Percentiles rank a stretch among this genome's conserved stretches.
These are phyloP conservation scores for Mus caroli DNA, from an alignment of 2,797 vertebrate genomes.

Conservation along the genomic window DNA sequence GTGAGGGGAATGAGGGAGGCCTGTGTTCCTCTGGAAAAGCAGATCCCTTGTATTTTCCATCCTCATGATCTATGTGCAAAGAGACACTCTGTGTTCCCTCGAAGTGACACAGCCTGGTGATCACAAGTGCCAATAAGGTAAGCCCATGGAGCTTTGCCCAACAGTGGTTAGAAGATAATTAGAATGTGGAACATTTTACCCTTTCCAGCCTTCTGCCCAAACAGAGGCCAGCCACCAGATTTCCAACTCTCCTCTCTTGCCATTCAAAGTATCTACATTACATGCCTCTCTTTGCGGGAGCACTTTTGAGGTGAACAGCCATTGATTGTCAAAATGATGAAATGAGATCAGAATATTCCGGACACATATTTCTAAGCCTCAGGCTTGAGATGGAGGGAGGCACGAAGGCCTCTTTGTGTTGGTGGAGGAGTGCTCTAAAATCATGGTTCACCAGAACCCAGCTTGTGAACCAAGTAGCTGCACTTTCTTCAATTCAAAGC, in stretches of 20 bases:
- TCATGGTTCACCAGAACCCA: neutral
- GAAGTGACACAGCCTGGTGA: neutral
- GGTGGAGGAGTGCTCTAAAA: neutral
- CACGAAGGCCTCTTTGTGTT: neutral
- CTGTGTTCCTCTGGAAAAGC: neutral
- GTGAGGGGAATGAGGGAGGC: neutral
- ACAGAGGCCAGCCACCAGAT: conserved; percentile 10
- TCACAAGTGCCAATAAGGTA: neutral
- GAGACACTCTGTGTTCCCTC: neutral
- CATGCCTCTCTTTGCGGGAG: neutral
- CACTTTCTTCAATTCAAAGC: neutral
- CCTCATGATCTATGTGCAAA: neutral
- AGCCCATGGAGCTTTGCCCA: conserved; percentile 4
- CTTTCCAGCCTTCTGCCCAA: conserved; percentile 25
- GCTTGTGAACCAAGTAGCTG: neutral
- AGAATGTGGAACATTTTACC: conserved; percentile 51
- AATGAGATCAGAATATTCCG: conserved; percentile 36
- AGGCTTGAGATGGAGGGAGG: neutral
- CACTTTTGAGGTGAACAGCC: neutral
- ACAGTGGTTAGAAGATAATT: conserved; percentile 37
- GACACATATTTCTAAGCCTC: neutral
- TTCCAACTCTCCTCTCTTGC: neutral
- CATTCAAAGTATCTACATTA: conserved; percentile 34
- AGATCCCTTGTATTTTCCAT: neutral
- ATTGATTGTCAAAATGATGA: neutral